Conservation (phyloP, 1,140 invertebrate genomes). For the silkworm (Bombyx mori) region ASM3026992v2 NC_085112.1:2207501-2208000, state of each 20-base stretch:
- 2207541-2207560: no score
- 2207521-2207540: no score
- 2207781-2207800: conserved; percentile 98
- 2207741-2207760: conserved; percentile 89
- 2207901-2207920: no score
- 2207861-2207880: conserved; percentile 98
- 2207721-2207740: conserved; percentile 88
- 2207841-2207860: conserved; percentile 94
- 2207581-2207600: no score
- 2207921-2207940: no score
- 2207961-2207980: no score
- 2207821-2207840: conserved; percentile 94
- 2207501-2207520: no score
- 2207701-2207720: conserved; percentile 90
- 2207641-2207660: conserved; percentile 95
- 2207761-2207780: conserved; percentile 90
- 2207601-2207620: no score
- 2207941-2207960: no score
- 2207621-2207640: no score
- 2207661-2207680: conserved; percentile 91
- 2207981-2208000: no score
- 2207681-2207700: conserved; percentile 88
- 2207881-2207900: conserved; percentile 49
- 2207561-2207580: no score
- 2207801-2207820: conserved; percentile 98